Evolutionary conservation across 2,113 vertebrate species (phyloP).

Genomic region (Shinisaurus crocodilurus): DNA sequence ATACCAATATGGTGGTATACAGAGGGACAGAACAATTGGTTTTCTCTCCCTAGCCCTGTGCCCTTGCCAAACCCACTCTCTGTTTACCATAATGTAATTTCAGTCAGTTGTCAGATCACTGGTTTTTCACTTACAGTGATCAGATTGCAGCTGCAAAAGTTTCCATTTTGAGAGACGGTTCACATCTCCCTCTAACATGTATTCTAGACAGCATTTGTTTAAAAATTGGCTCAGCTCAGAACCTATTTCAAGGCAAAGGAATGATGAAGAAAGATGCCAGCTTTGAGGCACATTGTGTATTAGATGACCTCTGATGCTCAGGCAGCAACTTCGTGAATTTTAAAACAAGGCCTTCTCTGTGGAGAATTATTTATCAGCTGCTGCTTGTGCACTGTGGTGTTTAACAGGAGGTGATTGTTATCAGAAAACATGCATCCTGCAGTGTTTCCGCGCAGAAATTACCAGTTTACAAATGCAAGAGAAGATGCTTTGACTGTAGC

Average conservation of each 20-base stretch:
- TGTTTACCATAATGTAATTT: constrained; percentile 40
- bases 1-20: background rate
- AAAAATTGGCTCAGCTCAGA: constrained; percentile 13
- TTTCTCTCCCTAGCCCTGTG: constrained; percentile 24
- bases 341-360: constrained; percentile 1
- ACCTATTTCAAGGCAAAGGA: background rate
- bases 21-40: background rate
- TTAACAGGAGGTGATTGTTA: background rate
- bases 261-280: background rate
- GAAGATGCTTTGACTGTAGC: background rate
- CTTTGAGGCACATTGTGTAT: constrained; percentile 15
- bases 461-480: constrained; percentile 23
- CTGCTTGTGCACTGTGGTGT: background rate
- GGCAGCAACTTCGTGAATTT: constrained; percentile 3
- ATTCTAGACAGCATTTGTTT: constrained; percentile 31
- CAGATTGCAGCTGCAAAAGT: constrained; percentile 33
- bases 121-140: background rate
- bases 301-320: constrained; percentile 18
- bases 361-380: constrained; percentile 16
- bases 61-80: constrained; percentile 24
- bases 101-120: constrained; percentile 49
- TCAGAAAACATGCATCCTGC: constrained; percentile 8
- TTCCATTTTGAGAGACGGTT: constrained; percentile 45
- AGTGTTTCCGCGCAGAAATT: background rate
- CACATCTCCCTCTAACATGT: constrained; percentile 3